Conservation (phyloP, 2,888 invertebrate species). For the Drosophila ochracea region DNA sequence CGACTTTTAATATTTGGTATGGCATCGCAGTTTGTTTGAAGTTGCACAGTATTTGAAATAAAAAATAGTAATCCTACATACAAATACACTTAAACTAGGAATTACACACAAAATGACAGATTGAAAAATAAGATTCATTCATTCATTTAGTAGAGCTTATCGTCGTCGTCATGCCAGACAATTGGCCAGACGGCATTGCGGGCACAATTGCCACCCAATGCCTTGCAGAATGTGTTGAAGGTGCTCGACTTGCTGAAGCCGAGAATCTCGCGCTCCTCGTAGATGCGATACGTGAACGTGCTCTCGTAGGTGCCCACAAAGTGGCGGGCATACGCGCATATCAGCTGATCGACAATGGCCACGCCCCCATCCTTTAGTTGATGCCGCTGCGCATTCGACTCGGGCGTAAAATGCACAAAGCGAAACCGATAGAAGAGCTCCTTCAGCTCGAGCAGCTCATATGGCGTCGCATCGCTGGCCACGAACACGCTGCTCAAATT, state of each 20-base stretch:
- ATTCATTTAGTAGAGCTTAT: conserved; percentile 41
- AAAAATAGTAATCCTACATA: conserved; percentile 23
- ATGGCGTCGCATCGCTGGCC: conserved; percentile 92
- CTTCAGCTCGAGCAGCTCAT: conserved; percentile 84
- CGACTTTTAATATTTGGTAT: conserved; percentile 58
- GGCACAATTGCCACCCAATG: conserved; percentile 88
- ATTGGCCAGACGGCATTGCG: conserved; percentile 92
- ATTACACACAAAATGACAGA: neutral
- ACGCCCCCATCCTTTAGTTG: conserved; percentile 91
- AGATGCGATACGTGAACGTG: conserved; percentile 98
- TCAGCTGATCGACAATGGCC: conserved; percentile 97
- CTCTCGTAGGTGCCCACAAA: conserved; percentile 98
- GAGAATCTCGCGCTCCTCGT: conserved; percentile 98
- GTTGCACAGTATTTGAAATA: conserved; percentile 36
- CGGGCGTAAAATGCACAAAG: conserved; percentile 79
- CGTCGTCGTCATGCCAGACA: conserved; percentile 84
- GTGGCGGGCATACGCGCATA: conserved; percentile 94
- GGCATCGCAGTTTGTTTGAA: conserved; percentile 67
- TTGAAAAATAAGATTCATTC: neutral
- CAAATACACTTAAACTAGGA: conserved; percentile 30
- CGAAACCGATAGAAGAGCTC: conserved; percentile 77
- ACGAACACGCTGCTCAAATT: conserved; percentile 90
- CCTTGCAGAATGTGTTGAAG: conserved; percentile 91
- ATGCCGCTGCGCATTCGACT: conserved; percentile 77
- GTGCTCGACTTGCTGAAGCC: conserved; percentile 93